Evolutionary conservation across 1,140 invertebrate genomes (phyloP), one percentile per base, ranked within the genome.

Genomic region (Pentalonia nigronervosa): DNA sequence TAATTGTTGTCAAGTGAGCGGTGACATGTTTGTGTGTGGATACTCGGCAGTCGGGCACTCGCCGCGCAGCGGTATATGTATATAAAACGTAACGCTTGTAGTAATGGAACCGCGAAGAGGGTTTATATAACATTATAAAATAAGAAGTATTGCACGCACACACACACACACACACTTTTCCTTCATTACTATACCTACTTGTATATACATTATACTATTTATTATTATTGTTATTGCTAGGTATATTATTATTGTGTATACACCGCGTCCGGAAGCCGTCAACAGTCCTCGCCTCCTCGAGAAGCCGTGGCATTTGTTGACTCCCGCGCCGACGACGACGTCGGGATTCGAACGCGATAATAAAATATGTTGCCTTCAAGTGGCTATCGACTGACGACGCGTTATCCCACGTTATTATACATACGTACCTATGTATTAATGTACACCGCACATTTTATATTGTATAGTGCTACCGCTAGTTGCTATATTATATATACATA

Each of bases 331-430:
- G 60, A 36, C 90, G 90, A 56, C 60, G 60, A 17, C 30, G 60
- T 76, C 60, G 60, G 30, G 88, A 89, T 60, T 60, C 88, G 20
- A 90, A 45, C 48, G 34, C 23, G 34, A 90, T 90, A 60, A 90
- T 90, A 90, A 60, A 90, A 90, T 90, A 90, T 60, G 53, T 60
- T 83, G 47, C 34, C 91, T 84, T 92, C 76, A 84, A 92, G 91
- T 92, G 91, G 91, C 91, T 48, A 92, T 92, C 91, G 91, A 92
- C 91, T 53, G 91, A 84, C 76, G 91, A 41, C 53, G 88, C 53
- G 88, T 90, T 90, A 90, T 90, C 88, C 88, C 88, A 90, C 88
- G 88, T 89, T 89, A 53, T 36, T 30, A 50, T 20, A 50, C 7
- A 45, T 41, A 21, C 34, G 81, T 41, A 83, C 36, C n/a, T 36